These are phyloP conservation scores for Hemibagrus guttatus DNA, from an alignment of 2,797 vertebrate genomes.

Conservation along the genomic window DNA sequence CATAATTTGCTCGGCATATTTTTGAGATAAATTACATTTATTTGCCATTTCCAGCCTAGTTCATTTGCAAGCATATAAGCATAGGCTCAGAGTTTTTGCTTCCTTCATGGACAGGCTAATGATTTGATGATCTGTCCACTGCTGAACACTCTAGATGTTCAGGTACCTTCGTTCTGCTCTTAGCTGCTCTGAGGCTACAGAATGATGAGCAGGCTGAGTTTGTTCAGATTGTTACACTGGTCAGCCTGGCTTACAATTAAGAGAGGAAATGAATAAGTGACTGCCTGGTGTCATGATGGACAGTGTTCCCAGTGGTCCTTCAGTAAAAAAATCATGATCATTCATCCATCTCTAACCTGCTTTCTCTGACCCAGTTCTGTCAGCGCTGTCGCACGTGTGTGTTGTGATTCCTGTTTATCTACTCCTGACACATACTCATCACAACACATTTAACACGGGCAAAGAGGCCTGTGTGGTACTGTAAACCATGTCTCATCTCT, in stretches of 20 bases:
- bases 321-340: constrained; percentile 22
- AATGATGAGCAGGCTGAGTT: constrained; percentile 24
- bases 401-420: constrained; percentile 44
- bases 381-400: constrained; percentile 8
- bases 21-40: neutral
- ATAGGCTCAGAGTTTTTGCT: neutral
- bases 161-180: neutral
- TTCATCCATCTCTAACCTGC: constrained; percentile 21
- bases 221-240: neutral
- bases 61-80: neutral
- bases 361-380: constrained; percentile 50
- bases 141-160: neutral
- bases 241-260: neutral
- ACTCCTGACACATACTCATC: constrained; percentile 45
- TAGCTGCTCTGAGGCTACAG: neutral
- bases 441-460: constrained; percentile 41
- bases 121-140: neutral
- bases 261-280: neutral
- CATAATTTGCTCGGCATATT: neutral
- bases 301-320: constrained; percentile 13
- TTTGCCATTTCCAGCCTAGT: neutral
- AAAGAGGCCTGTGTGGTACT: constrained; percentile 27
- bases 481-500: constrained; percentile 17
- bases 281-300: constrained; percentile 5
- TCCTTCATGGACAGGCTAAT: neutral